phyloP scores from a whole-genome alignment of 37 sponge, comb jelly and placozoan genomes.

The Chondrosia reniformis region DNA sequence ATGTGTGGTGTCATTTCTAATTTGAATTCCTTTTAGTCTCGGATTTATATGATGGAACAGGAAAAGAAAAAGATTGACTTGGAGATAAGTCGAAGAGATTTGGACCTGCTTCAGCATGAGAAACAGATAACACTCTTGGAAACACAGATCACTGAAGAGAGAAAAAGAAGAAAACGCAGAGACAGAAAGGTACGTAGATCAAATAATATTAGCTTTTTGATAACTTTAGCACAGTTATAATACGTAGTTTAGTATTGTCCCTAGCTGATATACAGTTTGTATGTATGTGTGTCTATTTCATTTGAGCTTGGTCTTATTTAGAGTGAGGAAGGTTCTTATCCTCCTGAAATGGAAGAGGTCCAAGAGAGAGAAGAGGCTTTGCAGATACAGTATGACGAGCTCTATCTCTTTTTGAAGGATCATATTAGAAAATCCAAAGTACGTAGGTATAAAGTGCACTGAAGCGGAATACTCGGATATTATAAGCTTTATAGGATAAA shows the following conservation, averaged over 20 bases:
- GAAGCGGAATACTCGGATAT: not conserved
- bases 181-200: conserved; percentile 21
- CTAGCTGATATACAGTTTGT: no score
- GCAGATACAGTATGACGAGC: conserved; percentile 47
- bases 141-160: conserved; percentile 31
- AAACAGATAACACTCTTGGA: conserved; percentile 24
- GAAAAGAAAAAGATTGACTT: conserved; percentile 65
- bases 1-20: not conserved
- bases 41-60: conserved; percentile 89
- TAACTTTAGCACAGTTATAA: not conserved
- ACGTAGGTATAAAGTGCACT: not conserved
- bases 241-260: not conserved
- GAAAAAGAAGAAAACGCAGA: conserved; percentile 36
- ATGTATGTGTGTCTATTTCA: no score
- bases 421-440: conserved; percentile 65
- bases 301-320: no score
- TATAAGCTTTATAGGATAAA: not conserved
- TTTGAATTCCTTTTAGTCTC: conserved; percentile 42
- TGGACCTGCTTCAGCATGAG: conserved; percentile 36
- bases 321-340: not conserved
- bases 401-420: conserved; percentile 52
- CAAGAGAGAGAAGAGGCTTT: conserved; percentile 58
- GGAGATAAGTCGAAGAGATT: conserved; percentile 47
- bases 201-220: conserved; percentile 8
- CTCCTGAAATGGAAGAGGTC: conserved; percentile 33